A percentile compares a stretch with the other conserved stretches of the same genome.
Conservation (phyloP, 2,797 vertebrate species). For the Phrynocephalus vlangalii region DNA sequence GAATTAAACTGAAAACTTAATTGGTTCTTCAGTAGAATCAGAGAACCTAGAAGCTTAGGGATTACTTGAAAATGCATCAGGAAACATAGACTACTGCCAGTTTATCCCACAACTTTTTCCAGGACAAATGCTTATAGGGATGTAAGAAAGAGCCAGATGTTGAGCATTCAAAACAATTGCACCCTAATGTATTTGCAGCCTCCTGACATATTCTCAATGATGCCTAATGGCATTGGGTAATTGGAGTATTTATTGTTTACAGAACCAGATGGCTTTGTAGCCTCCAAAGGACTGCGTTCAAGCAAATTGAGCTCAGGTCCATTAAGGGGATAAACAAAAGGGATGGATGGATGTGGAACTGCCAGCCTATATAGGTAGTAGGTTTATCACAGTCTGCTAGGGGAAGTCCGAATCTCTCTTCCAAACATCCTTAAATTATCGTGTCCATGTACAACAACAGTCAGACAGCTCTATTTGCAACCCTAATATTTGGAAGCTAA, state of each 20-base stretch:
- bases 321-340: conserved; percentile 6
- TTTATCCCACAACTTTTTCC: background rate
- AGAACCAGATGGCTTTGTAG: conserved; percentile 14
- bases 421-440: background rate
- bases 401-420: background rate
- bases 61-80: background rate
- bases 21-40: background rate
- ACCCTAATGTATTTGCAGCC: conserved; percentile 8
- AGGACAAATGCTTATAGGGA: conserved; percentile 9
- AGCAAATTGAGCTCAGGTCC: background rate
- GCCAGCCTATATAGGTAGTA: background rate
- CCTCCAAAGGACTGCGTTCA: conserved; percentile 6
- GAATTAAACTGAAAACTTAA: background rate
- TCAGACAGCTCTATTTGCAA: background rate
- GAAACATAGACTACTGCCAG: background rate
- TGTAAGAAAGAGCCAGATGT: conserved; percentile 18
- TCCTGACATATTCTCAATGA: background rate
- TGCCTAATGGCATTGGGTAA: conserved; percentile 4
- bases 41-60: background rate
- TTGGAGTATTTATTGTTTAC: conserved; percentile 20
- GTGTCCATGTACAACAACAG: background rate
- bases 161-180: conserved; percentile 20
- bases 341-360: background rate
- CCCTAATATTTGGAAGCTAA: background rate
- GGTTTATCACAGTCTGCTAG: background rate